Conservation (phyloP, 2,888 invertebrate species). For the Epinotia ramella region DNA sequence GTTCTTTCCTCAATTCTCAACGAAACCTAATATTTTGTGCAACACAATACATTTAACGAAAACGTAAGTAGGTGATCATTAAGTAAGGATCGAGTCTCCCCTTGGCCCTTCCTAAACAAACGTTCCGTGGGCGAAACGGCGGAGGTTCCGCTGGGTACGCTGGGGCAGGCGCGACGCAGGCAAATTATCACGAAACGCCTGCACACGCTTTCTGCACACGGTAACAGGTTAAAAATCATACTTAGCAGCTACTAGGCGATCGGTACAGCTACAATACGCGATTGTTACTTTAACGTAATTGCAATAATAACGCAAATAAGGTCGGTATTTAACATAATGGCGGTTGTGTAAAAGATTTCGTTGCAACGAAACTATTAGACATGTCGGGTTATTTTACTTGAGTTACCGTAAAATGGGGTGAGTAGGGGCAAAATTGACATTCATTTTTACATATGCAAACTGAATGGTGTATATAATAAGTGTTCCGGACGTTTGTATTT, state of each 20-base stretch:
- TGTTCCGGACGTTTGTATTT: no score
- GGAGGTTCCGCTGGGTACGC: slow-evolving; percentile 69
- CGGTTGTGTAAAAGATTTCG: slow-evolving; percentile 13
- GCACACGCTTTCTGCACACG: slow-evolving; percentile 83
- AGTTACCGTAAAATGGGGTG: no score
- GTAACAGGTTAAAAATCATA: slow-evolving; percentile 75
- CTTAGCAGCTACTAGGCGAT: slow-evolving; percentile 64
- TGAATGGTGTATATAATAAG: no score
- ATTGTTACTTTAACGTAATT: slow-evolving; percentile 42
- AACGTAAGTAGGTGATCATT: slow-evolving; percentile 29
- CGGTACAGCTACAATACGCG: slow-evolving; percentile 50
- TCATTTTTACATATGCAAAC: no score
- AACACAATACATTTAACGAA: slow-evolving; percentile 12
- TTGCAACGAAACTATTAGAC: no score
- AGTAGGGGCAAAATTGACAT: no score
- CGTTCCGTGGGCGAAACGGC: slow-evolving; percentile 14
- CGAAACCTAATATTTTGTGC: neutral
- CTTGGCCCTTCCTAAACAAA: slow-evolving; percentile 38
- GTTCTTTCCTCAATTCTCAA: neutral
- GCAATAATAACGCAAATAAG: slow-evolving; percentile 35
- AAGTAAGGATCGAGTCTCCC: slow-evolving; percentile 28
- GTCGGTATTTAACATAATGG: slow-evolving; percentile 30
- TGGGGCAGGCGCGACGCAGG: slow-evolving; percentile 65
- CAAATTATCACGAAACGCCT: slow-evolving; percentile 77
- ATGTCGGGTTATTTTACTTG: neutral